Evolutionary conservation across 2,113 vertebrate species (phyloP).

Genomic region (Bombycilla garrulus): DNA sequence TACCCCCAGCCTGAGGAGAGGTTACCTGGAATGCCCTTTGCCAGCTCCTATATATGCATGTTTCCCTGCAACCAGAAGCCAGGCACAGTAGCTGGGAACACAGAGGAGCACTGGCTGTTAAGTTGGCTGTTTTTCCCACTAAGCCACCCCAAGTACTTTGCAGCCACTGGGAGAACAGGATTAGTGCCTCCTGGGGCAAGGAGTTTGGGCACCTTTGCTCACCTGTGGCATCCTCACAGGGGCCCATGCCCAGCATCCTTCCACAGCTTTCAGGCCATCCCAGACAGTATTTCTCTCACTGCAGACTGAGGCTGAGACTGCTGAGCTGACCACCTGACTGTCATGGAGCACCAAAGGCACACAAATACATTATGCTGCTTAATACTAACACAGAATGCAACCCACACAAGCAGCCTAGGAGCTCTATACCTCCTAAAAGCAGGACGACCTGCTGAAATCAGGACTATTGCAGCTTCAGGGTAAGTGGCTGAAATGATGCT

Average conservation of each 20-base stretch:
- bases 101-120: background rate
- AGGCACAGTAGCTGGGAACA: background rate
- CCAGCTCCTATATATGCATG: background rate
- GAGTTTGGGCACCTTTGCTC: background rate
- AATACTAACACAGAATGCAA: background rate
- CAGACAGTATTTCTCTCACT: background rate
- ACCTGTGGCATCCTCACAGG: background rate
- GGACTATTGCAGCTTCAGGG: background rate
- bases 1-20: background rate
- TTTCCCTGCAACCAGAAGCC: background rate
- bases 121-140: background rate
- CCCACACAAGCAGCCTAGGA: background rate
- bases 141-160: background rate
- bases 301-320: background rate
- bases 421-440: background rate
- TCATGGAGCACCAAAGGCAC: background rate
- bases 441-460: background rate
- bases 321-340: background rate
- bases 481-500: background rate
- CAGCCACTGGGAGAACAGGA: background rate
- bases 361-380: background rate
- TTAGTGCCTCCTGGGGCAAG: background rate
- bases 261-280: background rate
- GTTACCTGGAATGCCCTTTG: background rate
- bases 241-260: background rate